A percentile compares a stretch with the other conserved stretches of the same genome.
phyloP scores from a whole-genome alignment of 2,797 vertebrate genomes.

The Cyclura pinguis region DNA sequence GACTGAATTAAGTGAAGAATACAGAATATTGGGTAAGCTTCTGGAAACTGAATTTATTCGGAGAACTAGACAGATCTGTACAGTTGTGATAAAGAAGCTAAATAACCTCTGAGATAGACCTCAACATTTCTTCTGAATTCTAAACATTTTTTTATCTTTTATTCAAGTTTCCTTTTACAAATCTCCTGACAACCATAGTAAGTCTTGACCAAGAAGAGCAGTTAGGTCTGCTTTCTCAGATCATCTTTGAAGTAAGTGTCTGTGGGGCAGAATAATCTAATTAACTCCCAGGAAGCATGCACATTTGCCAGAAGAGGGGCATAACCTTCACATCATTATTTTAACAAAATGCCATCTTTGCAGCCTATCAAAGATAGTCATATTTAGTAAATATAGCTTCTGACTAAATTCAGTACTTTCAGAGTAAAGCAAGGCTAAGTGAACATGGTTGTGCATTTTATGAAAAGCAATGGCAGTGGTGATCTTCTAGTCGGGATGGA shows the following conservation, averaged over 20 bases:
- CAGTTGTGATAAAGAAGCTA: slow-evolving; percentile 26
- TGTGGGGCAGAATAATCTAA: slow-evolving; percentile 5
- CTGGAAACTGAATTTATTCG: slow-evolving; percentile 21
- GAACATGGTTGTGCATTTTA: neutral
- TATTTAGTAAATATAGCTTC: neutral
- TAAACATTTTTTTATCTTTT: slow-evolving; percentile 45
- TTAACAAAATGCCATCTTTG: neutral
- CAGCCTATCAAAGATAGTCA: neutral
- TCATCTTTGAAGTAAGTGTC: neutral
- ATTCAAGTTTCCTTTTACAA: slow-evolving; percentile 42
- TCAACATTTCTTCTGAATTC: slow-evolving; percentile 25
- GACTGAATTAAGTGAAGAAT: neutral
- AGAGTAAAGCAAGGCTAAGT: neutral
- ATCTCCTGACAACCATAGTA: slow-evolving; percentile 29
- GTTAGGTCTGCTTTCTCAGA: neutral
- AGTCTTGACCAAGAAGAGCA: neutral
- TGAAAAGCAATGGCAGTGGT: neutral
- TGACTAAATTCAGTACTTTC: neutral
- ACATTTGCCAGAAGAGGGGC: slow-evolving; percentile 5
- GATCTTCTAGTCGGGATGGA: neutral
- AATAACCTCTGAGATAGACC: slow-evolving; percentile 33
- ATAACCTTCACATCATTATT: slow-evolving; percentile 3
- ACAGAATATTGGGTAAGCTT: neutral
- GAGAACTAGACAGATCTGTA: slow-evolving; percentile 10
- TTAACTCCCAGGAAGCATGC: neutral